Percentiles rank a stretch among this genome's conserved stretches.
phyloP scores from a whole-genome alignment of 2,113 vertebrate species.

The Pampusana beccarii region DNA sequence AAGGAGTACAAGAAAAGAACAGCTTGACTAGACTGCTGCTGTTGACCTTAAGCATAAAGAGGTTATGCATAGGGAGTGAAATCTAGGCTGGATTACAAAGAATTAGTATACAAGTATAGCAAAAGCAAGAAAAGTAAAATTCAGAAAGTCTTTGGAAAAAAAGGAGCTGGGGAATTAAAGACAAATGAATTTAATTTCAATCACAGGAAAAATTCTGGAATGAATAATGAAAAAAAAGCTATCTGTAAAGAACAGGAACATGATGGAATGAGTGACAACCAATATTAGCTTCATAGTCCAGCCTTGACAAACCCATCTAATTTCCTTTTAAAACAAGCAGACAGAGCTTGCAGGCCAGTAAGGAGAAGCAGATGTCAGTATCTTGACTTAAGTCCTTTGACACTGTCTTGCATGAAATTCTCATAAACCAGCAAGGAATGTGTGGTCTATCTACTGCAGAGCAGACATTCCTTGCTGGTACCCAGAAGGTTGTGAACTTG shows the following conservation, averaged over 20 bases:
- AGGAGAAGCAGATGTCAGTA: conserved; percentile 58
- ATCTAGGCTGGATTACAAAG: background rate
- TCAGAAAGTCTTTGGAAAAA: background rate
- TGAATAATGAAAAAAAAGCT: conserved; percentile 4
- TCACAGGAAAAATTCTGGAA: conserved; percentile 28
- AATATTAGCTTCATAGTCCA: conserved; percentile 30
- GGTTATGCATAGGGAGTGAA: background rate
- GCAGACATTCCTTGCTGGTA: background rate
- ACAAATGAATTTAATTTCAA: conserved; percentile 5
- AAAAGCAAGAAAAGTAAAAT: conserved; percentile 7
- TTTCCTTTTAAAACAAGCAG: conserved; percentile 49
- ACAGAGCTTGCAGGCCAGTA: conserved; percentile 20
- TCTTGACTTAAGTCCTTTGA: conserved; percentile 37
- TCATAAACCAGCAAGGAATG: conserved; percentile 35
- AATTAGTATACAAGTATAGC: background rate
- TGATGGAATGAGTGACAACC: conserved; percentile 10
- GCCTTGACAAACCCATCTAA: conserved; percentile 15
- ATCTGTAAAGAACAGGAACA: conserved; percentile 29
- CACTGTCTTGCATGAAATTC: conserved; percentile 17
- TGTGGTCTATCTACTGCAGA: conserved; percentile 33
- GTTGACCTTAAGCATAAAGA: background rate
- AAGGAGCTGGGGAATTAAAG: background rate
- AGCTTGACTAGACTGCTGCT: background rate
- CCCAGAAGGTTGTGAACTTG: background rate
- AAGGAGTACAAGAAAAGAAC: background rate